Percentiles rank a stretch among this genome's conserved stretches.
Evolutionary conservation across 35 echinoderm and acorn worm species (phyloP).

Genomic region (Acanthaster planci): DNA sequence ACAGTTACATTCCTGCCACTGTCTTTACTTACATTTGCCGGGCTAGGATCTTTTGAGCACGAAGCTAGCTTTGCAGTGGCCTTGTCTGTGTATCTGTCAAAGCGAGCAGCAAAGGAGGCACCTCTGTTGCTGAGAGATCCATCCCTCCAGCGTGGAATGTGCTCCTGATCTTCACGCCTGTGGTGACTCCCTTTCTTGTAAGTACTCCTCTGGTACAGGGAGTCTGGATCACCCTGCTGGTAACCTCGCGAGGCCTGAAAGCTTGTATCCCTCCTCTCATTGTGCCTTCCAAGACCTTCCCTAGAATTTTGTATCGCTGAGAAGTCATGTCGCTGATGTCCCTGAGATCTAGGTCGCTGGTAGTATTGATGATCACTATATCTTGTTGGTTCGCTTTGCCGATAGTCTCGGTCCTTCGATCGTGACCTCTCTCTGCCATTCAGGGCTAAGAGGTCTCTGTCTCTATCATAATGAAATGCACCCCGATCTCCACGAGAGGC

Average conservation of each 20-base stretch:
- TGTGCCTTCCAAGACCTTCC: neutral
- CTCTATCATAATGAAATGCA: neutral
- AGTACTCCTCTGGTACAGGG: neutral
- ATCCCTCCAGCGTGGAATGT: neutral
- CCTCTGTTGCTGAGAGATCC: conserved; percentile 8
- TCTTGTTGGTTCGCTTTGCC: neutral
- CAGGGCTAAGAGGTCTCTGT: neutral
- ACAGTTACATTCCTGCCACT: neutral
- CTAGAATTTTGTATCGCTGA: neutral
- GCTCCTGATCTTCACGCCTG: conserved; percentile 12
- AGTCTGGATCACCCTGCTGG: neutral
- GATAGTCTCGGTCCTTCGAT: neutral
- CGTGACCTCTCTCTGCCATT: neutral
- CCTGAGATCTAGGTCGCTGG: neutral
- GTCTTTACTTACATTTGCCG: neutral
- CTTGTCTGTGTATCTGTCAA: neutral
- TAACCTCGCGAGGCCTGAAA: neutral
- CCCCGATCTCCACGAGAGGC: neutral
- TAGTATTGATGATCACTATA: neutral
- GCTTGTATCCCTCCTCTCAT: neutral
- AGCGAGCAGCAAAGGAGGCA: neutral
- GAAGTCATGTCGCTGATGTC: neutral
- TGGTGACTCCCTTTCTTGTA: neutral
- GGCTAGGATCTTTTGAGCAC: neutral
- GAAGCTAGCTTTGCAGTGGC: neutral